Evolutionary conservation across 2,797 vertebrate species (phyloP).

Genomic region (Liasis olivaceus): DNA sequence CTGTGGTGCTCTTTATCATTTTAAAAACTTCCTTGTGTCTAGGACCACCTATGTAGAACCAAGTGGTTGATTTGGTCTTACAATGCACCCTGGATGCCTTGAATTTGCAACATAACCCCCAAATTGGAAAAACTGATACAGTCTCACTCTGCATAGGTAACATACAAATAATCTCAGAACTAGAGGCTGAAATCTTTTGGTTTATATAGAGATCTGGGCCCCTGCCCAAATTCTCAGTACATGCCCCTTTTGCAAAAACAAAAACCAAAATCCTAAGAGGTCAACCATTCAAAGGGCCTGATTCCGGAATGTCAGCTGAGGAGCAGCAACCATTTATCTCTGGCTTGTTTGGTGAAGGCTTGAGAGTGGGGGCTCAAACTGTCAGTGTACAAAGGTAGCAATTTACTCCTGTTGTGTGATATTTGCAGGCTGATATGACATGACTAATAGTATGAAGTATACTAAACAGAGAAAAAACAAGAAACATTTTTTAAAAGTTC

Average conservation of each 20-base stretch:
- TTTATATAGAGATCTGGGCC: not conserved
- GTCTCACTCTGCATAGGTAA: not conserved
- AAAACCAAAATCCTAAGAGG: not conserved
- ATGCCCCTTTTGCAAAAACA: not conserved
- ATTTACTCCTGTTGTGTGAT: not conserved
- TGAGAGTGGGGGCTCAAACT: not conserved
- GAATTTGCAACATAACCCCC: not conserved
- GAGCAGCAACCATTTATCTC: not conserved
- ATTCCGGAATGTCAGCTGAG: not conserved
- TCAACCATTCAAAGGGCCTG: not conserved
- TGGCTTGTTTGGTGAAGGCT: not conserved
- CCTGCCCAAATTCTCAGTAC: not conserved
- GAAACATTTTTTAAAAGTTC: not conserved
- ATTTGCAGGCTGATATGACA: not conserved
- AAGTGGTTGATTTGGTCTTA: not conserved
- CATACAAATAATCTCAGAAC: not conserved
- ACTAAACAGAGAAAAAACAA: not conserved
- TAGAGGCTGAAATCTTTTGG: not conserved
- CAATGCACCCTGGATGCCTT: no score
- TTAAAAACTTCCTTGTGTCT: not conserved
- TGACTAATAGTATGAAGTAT: not conserved
- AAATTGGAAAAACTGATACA: not conserved
- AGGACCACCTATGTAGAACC: not conserved
- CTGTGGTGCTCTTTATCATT: not conserved
- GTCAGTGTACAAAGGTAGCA: not conserved